Evolutionary conservation across 2,888 invertebrate genomes (phyloP).

Genomic region (Imbricaverruca yamaguchii): DNA sequence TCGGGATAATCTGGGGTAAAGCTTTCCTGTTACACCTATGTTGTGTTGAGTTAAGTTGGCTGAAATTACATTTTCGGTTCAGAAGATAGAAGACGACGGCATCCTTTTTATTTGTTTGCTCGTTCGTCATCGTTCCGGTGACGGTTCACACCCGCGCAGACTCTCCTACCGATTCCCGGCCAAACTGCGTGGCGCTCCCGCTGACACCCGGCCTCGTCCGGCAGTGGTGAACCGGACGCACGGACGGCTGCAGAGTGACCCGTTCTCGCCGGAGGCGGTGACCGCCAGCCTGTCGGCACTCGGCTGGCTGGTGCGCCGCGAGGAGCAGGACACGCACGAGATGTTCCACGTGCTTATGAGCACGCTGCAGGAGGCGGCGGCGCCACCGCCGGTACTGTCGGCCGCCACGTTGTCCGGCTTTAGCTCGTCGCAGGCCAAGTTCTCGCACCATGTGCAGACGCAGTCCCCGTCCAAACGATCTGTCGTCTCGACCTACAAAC

Average conservation of each 20-base stretch:
- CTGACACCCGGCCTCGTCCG: slow-evolving; percentile 35
- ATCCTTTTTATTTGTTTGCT: too few relatives aligned
- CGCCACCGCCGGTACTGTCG: slow-evolving; percentile 33
- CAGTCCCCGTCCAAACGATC: too few relatives aligned
- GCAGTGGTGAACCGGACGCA: slow-evolving; percentile 7
- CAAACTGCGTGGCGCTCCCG: neutral
- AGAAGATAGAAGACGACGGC: neutral
- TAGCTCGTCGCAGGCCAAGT: too few relatives aligned
- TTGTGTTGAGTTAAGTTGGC: neutral
- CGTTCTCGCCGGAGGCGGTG: slow-evolving; percentile 57
- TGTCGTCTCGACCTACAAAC: too few relatives aligned
- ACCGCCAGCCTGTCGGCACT: slow-evolving; percentile 64
- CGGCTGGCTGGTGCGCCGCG: slow-evolving; percentile 78
- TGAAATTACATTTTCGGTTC: neutral
- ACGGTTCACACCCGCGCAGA: too few relatives aligned
- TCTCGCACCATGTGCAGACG: too few relatives aligned
- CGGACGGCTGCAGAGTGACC: slow-evolving; percentile 38
- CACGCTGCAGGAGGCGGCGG: slow-evolving; percentile 76
- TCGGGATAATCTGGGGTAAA: too few relatives aligned
- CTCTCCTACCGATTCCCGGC: too few relatives aligned
- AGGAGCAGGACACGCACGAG: slow-evolving; percentile 92
- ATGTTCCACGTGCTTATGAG: slow-evolving; percentile 77
- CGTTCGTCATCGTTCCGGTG: neutral
- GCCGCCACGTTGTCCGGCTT: slow-evolving; percentile 38
- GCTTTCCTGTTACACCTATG: too few relatives aligned